Evolutionary conservation across 2,888 invertebrate species (phyloP).

Genomic region (Stomorhina lunata): DNA sequence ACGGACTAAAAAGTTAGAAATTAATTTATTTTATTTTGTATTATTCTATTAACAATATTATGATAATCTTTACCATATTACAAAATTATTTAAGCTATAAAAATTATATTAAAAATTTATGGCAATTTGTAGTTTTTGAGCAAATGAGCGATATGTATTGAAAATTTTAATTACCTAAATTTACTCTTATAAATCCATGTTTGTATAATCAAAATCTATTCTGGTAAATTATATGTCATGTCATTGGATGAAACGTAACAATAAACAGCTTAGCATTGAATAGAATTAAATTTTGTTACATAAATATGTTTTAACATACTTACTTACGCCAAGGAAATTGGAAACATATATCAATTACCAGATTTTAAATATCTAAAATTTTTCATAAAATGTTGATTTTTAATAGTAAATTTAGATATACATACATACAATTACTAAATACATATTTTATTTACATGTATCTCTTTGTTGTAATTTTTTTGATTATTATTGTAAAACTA

Average conservation of each 20-base stretch:
- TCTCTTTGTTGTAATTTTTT: slow-evolving; percentile 6
- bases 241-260: too few relatives aligned
- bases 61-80: too few relatives aligned
- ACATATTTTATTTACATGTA: background rate
- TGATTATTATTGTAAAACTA: slow-evolving; percentile 11
- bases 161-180: background rate
- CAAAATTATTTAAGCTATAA: too few relatives aligned
- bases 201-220: background rate
- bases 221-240: too few relatives aligned
- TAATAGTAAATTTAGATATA: background rate
- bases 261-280: too few relatives aligned
- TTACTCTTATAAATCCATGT: background rate
- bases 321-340: too few relatives aligned
- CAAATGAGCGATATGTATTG: background rate
- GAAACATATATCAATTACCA: too few relatives aligned
- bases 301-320: too few relatives aligned
- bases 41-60: too few relatives aligned
- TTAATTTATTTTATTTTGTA: background rate
- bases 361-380: too few relatives aligned
- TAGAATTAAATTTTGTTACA: too few relatives aligned
- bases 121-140: background rate
- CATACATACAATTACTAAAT: background rate
- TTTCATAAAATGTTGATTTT: background rate
- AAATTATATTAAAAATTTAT: too few relatives aligned
- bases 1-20: background rate